Base-by-base conservation (phyloP, 2,888 invertebrate species). In the Lacanobia wlatinum region DNA sequence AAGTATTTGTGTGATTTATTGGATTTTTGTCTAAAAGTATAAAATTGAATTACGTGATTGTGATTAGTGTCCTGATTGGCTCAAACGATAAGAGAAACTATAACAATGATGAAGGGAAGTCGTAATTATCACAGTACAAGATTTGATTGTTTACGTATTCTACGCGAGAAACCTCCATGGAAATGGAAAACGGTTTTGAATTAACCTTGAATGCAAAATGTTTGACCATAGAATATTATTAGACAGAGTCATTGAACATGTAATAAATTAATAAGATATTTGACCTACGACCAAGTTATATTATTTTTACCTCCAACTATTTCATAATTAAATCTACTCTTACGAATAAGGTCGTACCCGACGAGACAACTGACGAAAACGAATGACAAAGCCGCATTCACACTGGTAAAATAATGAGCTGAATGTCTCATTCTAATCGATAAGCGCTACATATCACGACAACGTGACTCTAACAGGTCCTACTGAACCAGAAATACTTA, bases 391-490 rank as follows among this genome's bases (percentile, higher is more conserved):
- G 72, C 61, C 68, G 69, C 82, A 81, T 60, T 76, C 82, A 76
- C 70, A 76, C 21, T 71, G 34, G 66, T 73, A 63, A 76, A 82
- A 84, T 87, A 89, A 89, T 87, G 87, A 90, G 77, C 69, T 74
- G 72, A 78, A 76, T 77, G 82, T 84, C 75, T 78, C 60, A 71
- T 84, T 86, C 66, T 75, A 82, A 86, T 85, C 84, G 90, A 91
- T 89, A 90, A 90, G 87, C 78, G 46, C 82, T 84, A 83, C 70
- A 76, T 84, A 88, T 88, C 90, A 90, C 90, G 89, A 90, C 87
- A 87, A 83, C 88, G 88, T 89, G 89, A 89, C 88, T 80, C 55
- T 56, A 84, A 78, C 87, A 87, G 84, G 89, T 89, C 84, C 76
- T 74, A 86, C 75, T 76, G 70, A 84, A 87, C 85, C 76, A 80